Conservation (phyloP, 2,797 vertebrate genomes). For the Melanotaenia pygmaea region DNA sequence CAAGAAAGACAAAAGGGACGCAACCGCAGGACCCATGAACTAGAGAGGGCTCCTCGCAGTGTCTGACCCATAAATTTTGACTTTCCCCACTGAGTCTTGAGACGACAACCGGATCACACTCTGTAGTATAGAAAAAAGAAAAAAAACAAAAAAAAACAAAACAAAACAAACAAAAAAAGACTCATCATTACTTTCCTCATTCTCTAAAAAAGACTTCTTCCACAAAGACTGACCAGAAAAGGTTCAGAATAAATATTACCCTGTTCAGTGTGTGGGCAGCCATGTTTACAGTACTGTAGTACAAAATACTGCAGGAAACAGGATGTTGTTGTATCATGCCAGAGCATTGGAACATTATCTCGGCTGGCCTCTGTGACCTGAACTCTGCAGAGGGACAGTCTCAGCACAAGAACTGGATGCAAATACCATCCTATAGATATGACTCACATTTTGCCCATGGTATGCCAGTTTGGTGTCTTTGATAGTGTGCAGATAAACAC, state of each 20-base stretch:
- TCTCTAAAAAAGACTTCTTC: slow-evolving; percentile 80
- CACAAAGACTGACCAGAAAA: slow-evolving; percentile 82
- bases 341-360: slow-evolving; percentile 62
- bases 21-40: slow-evolving; percentile 98
- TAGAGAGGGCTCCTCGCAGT: slow-evolving; percentile 96
- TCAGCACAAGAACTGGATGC: slow-evolving; percentile 48
- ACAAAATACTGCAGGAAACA: slow-evolving; percentile 60
- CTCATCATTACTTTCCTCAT: slow-evolving; percentile 39
- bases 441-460: slow-evolving; percentile 51
- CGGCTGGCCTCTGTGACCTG: slow-evolving; percentile 66
- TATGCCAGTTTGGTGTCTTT: slow-evolving; percentile 57
- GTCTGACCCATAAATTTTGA: slow-evolving; percentile 84
- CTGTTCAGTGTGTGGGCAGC: slow-evolving; percentile 85
- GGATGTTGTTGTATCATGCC: slow-evolving; percentile 56
- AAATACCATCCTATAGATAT: slow-evolving; percentile 29
- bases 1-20: slow-evolving; percentile 98
- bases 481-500: slow-evolving; percentile 49
- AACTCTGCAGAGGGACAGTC: slow-evolving; percentile 54
- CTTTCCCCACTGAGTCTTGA: slow-evolving; percentile 43
- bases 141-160: no score
- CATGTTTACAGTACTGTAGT: slow-evolving; percentile 87
- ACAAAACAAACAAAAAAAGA: slow-evolving; percentile 5
- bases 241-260: slow-evolving; percentile 86
- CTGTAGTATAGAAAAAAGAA: slow-evolving; percentile 39
- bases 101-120: slow-evolving; percentile 56